These are phyloP conservation scores for Alethe castanea DNA, from an alignment of 2,113 vertebrate species.

Conservation along the genomic window DNA sequence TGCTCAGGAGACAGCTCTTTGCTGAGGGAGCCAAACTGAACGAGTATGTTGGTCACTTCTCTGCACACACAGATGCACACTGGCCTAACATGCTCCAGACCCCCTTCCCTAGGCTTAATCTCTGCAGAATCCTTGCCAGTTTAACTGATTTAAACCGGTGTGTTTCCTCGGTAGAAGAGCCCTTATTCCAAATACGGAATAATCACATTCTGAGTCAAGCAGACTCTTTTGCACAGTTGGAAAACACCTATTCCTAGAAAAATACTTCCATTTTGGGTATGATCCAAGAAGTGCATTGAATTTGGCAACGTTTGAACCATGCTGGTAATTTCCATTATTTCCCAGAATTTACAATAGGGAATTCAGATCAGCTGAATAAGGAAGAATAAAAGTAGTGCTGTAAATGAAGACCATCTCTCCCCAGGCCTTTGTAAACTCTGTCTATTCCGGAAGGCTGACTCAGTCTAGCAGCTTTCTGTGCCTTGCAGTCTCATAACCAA, in stretches of 20 bases:
- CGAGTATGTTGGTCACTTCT: not conserved
- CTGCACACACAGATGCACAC: rapidly evolving
- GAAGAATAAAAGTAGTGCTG: not conserved
- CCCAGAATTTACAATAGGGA: not conserved
- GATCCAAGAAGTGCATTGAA: not conserved
- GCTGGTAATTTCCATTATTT: not conserved
- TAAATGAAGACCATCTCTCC: not conserved
- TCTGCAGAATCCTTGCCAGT: not conserved
- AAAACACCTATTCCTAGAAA: slow-evolving; percentile 16
- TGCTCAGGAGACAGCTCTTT: not conserved
- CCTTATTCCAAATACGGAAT: not conserved
- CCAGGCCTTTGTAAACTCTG: not conserved
- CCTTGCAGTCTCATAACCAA: not conserved
- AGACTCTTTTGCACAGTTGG: not conserved
- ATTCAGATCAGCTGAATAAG: slow-evolving; percentile 13
- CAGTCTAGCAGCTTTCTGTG: not conserved
- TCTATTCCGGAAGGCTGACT: not conserved
- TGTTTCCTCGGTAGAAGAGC: not conserved
- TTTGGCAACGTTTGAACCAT: not conserved
- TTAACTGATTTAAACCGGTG: not conserved
- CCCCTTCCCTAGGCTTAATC: not conserved
- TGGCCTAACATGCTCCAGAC: not conserved
- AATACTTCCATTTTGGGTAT: not conserved
- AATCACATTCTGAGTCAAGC: not conserved
- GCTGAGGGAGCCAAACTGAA: not conserved